Conservation (phyloP, 1,140 invertebrate genomes). For the Drosophila pectinifera region DNA sequence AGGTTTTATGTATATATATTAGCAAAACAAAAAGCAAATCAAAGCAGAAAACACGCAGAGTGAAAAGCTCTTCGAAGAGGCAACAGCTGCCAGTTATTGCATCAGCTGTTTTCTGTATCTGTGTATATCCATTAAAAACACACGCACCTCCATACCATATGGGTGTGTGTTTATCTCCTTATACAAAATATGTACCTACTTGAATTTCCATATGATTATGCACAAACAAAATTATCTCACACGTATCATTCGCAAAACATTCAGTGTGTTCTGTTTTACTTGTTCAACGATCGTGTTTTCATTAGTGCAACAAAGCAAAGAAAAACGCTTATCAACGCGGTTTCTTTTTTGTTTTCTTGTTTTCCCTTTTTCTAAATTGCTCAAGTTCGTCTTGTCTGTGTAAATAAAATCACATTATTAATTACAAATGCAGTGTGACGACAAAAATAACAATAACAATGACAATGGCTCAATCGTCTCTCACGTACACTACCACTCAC, state of each 20-base stretch:
- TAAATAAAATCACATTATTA: slow-evolving; percentile 54
- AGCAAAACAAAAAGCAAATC: slow-evolving; percentile 34
- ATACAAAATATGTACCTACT: slow-evolving; percentile 20
- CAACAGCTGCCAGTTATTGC: slow-evolving; percentile 60
- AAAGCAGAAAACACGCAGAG: slow-evolving; percentile 37
- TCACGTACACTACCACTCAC: slow-evolving; percentile 25
- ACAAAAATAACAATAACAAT: slow-evolving; percentile 37
- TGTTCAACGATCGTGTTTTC: slow-evolving; percentile 9
- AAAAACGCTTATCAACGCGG: slow-evolving; percentile 20
- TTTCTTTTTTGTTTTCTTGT: slow-evolving; percentile 13
- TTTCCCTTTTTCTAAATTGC: slow-evolving; percentile 45
- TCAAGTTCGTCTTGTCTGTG: slow-evolving; percentile 41
- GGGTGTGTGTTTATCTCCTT: slow-evolving; percentile 7
- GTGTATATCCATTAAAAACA: slow-evolving; percentile 34
- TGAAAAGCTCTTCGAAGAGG: slow-evolving; percentile 37
- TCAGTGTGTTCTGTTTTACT: slow-evolving; percentile 13
- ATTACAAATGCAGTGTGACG: slow-evolving; percentile 48
- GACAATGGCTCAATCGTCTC: slow-evolving; percentile 30
- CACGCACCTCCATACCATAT: slow-evolving; percentile 22
- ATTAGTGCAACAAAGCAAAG: slow-evolving; percentile 24
- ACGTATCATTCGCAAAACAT: slow-evolving; percentile 13
- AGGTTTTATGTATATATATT: not conserved
- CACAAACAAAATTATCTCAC: slow-evolving; percentile 11
- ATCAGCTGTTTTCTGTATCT: slow-evolving; percentile 53
- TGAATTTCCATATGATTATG: slow-evolving; percentile 35